These are phyloP conservation scores for Plagodis dolabraria DNA, from an alignment of 2,888 invertebrate genomes.

Conservation along the genomic window DNA sequence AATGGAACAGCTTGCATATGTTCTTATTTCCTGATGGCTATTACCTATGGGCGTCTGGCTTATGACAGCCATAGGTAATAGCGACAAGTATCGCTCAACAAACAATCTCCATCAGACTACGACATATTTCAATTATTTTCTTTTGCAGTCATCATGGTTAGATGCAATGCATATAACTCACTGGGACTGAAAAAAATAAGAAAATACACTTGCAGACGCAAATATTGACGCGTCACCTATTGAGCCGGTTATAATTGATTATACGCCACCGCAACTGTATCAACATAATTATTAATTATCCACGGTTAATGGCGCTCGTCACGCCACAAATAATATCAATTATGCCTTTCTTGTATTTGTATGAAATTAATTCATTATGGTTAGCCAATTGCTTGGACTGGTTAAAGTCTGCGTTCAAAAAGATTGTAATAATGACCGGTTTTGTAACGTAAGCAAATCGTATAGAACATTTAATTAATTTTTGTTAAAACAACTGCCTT, in stretches of 20 bases:
- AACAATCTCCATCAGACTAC: no score
- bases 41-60: no score
- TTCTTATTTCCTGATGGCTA: no score
- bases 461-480: no score
- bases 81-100: no score
- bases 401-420: slow-evolving; percentile 4
- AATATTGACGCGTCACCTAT: slow-evolving; percentile 14
- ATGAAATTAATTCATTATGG: slow-evolving; percentile 15
- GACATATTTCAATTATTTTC: no score
- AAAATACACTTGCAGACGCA: slow-evolving; percentile 12
- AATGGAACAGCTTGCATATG: no score
- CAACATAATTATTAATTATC: slow-evolving; percentile 13
- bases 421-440: background rate
- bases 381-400: slow-evolving; percentile 18
- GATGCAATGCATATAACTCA: background rate
- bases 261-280: slow-evolving; percentile 14
- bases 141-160: no score
- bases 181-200: background rate
- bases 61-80: no score
- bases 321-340: slow-evolving; percentile 23
- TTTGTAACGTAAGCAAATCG: no score
- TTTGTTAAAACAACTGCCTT: no score
- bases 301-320: slow-evolving; percentile 10
- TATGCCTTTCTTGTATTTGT: slow-evolving; percentile 17
- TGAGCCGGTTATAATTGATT: slow-evolving; percentile 15